These are phyloP conservation scores for Halichondria panicea DNA, from an alignment of 37 sponge, comb jelly and placozoan genomes.

Conservation along the genomic window DNA sequence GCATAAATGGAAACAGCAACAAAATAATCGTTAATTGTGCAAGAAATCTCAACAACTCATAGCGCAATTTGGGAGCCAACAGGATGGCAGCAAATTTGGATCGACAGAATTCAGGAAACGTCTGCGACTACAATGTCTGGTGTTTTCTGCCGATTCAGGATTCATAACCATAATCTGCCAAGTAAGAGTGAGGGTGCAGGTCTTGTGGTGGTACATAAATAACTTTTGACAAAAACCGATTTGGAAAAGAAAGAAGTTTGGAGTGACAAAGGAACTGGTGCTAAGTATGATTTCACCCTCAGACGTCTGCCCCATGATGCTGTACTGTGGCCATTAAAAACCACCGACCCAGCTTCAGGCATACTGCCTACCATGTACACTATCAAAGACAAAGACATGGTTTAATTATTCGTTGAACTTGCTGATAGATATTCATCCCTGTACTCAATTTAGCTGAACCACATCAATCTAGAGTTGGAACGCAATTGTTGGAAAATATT, in stretches of 20 bases:
- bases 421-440: too few species aligned
- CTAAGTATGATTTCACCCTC: not conserved
- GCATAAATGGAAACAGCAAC: not conserved
- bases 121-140: not conserved
- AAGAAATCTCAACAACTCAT: not conserved
- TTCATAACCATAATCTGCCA: not conserved
- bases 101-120: not conserved
- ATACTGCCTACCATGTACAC: not conserved
- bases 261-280: not conserved
- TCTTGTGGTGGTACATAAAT: not conserved
- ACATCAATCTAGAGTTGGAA: too few species aligned
- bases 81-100: not conserved
- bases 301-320: not conserved
- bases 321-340: not conserved
- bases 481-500: too few species aligned
- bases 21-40: not conserved
- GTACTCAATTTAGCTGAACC: too few species aligned
- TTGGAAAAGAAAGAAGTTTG: not conserved
- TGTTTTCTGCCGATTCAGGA: slow-evolving; percentile 1
- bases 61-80: not conserved
- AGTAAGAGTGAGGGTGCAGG: not conserved
- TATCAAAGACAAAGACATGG: too few species aligned
- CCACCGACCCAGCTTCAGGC: not conserved
- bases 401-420: too few species aligned
- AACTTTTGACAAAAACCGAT: not conserved